Evolutionary conservation across 2,888 invertebrate genomes (phyloP).

Genomic region (Napeogenes inachia): DNA sequence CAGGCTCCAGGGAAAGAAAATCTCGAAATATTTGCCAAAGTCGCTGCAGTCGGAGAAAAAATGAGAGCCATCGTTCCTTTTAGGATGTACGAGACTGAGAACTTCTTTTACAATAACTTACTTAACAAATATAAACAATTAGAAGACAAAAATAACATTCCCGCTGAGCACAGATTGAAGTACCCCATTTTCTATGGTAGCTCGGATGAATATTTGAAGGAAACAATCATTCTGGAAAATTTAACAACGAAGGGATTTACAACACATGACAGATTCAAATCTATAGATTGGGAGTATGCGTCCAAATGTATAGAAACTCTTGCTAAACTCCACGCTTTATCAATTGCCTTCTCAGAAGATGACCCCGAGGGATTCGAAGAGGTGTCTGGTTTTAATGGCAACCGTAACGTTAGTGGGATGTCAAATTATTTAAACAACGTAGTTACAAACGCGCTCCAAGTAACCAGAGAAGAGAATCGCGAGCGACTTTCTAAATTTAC

Average conservation of each 20-base stretch:
- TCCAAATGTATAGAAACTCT: conserved; percentile 36
- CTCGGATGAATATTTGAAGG: conserved; percentile 27
- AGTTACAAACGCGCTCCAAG: conserved; percentile 25
- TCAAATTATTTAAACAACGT: conserved; percentile 23
- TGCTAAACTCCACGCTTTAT: conserved; percentile 49
- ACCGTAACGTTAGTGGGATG: conserved; percentile 17
- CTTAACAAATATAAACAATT: conserved; percentile 31
- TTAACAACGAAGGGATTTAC: conserved; percentile 34
- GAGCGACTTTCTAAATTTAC: conserved; percentile 36
- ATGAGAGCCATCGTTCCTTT: conserved; percentile 25
- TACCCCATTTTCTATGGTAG: conserved; percentile 35
- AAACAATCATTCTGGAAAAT: conserved; percentile 40
- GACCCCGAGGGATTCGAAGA: conserved; percentile 38
- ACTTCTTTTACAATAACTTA: conserved; percentile 33
- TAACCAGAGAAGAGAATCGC: conserved; percentile 37
- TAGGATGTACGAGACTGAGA: conserved; percentile 33
- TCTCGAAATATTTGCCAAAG: conserved; percentile 31
- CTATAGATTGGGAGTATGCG: conserved; percentile 42
- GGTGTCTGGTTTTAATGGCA: conserved; percentile 8
- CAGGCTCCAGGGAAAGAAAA: conserved; percentile 33
- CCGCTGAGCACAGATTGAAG: conserved; percentile 34
- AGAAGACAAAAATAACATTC: conserved; percentile 33
- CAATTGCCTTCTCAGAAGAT: conserved; percentile 42
- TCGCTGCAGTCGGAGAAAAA: conserved; percentile 31
- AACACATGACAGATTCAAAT: conserved; percentile 34